Conservation (phyloP, 2,797 vertebrate genomes). For the Cossypha dichroa region DNA sequence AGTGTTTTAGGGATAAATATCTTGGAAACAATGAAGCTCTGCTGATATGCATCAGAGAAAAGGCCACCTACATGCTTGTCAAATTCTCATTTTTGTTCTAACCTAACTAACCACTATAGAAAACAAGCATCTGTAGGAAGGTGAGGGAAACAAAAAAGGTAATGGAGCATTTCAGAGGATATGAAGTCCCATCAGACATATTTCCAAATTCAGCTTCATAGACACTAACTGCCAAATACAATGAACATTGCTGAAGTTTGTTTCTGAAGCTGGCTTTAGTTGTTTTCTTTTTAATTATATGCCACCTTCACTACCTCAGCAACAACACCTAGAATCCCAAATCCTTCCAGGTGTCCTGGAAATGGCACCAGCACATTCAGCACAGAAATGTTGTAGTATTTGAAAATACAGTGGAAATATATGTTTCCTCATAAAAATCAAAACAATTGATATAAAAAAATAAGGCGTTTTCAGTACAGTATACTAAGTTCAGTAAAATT, state of each 20-base stretch:
- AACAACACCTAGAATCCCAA: neutral
- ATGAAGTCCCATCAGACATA: neutral
- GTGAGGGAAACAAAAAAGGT: neutral
- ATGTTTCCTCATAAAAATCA: neutral
- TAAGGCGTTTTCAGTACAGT: neutral
- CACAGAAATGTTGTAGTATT: rapidly evolving
- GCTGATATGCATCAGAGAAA: neutral
- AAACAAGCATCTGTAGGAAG: neutral
- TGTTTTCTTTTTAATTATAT: neutral
- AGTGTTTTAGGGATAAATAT: neutral
- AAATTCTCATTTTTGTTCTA: neutral
- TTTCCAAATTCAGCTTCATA: neutral
- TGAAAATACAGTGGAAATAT: neutral
- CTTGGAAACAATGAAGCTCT: neutral
- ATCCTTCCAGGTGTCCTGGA: neutral
- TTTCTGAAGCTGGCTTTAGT: neutral
- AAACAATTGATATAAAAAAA: neutral
- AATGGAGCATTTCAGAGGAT: neutral
- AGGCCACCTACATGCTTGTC: neutral
- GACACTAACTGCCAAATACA: neutral
- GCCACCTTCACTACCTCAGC: neutral
- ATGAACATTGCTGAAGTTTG: neutral
- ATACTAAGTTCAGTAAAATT: neutral
- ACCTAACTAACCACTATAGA: neutral
- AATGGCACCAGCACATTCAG: neutral